Base-by-base conservation (phyloP, 2,113 vertebrate genomes). In the Bubo scandiacus region DNA sequence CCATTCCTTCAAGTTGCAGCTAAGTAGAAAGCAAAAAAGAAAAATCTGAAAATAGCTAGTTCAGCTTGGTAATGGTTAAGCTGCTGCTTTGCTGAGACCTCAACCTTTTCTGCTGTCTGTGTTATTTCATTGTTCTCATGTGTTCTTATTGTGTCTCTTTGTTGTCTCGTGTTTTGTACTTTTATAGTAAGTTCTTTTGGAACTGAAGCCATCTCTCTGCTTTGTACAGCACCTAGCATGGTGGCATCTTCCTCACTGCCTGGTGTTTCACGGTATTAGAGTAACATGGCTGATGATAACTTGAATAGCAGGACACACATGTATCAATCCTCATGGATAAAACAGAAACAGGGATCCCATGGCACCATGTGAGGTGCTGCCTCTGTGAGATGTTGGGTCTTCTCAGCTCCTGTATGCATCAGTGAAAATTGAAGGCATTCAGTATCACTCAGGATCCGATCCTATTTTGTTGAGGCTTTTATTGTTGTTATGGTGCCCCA, bases 401-500 rank as follows among this genome's bases (percentile, higher is more conserved):
- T 22, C 62, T 90, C 80, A 82, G 51, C 66, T 89, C 74, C 66
- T n/a, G 14, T 4, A 19, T 40, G 38, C 83, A 45, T 11, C 65
- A 30, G 29, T 25, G 84, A 52, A 71, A 63, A n/a, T 3, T 18
- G 34, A 42, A 88, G n/a, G 21, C 42, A 11, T 54, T 82, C 57
- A 47, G 70, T 49, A 85, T 72, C 65, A 16, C 70, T 74, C 88
- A 80, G 68, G 62, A 87, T 91, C 74, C 43, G 49, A 66, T 66
- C 62, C 58, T 80, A 23, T 87, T 94, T 77, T 72, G 49, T 89
- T 45, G 81, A 84, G 73, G 92, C 38, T 94, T 94, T 94, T 84
- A 55, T 82, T 63, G 81, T 91, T 91, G 92, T 94, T 92, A 25
- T 47, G 84, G 70, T 91, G 70, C 84, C 92, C 92, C 89, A 42